Evolutionary conservation across 2,888 invertebrate species (phyloP).

Genomic region (Isotomurus palustris): DNA sequence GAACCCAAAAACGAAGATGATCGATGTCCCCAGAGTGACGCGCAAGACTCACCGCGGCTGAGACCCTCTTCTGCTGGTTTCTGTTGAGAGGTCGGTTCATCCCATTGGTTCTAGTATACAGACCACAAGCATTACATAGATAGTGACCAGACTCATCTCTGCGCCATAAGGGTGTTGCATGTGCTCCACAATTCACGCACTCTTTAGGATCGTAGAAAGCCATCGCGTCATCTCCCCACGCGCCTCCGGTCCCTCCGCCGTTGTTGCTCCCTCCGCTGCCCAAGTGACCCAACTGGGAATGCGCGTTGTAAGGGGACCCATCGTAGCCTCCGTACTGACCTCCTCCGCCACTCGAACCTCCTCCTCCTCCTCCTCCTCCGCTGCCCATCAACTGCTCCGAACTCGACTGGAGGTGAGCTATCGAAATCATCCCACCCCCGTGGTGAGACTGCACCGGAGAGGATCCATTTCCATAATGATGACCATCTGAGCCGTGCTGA

Average conservation of each 20-base stretch:
- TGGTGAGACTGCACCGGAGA: slow-evolving; percentile 21
- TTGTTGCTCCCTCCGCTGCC: slow-evolving; percentile 11
- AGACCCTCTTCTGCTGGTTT: slow-evolving; percentile 58
- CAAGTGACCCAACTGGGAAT: slow-evolving; percentile 8
- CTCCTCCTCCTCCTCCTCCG: no score
- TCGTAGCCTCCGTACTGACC: slow-evolving; percentile 22
- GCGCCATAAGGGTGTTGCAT: slow-evolving; percentile 34
- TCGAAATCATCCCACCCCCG: slow-evolving; percentile 4
- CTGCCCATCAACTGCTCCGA: slow-evolving; percentile 14
- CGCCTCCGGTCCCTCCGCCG: no score
- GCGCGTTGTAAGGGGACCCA: slow-evolving; percentile 7
- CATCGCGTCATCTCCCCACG: slow-evolving; percentile 21
- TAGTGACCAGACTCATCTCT: slow-evolving; percentile 53
- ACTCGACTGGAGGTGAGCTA: slow-evolving; percentile 7
- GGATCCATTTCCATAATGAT: slow-evolving; percentile 27
- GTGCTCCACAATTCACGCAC: slow-evolving; percentile 55
- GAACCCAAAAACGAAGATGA: no score
- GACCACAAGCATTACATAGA: slow-evolving; percentile 62
- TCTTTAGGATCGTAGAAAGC: slow-evolving; percentile 48
- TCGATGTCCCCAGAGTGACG: no score
- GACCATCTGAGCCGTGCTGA: slow-evolving; percentile 27
- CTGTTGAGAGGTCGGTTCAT: slow-evolving; percentile 72
- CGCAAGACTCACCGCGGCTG: slow-evolving; percentile 43
- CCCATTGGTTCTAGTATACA: slow-evolving; percentile 61
- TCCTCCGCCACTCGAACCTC: no score